Base-by-base conservation (phyloP, 2,888 invertebrate genomes). In the Drosophila mulleri region DNA sequence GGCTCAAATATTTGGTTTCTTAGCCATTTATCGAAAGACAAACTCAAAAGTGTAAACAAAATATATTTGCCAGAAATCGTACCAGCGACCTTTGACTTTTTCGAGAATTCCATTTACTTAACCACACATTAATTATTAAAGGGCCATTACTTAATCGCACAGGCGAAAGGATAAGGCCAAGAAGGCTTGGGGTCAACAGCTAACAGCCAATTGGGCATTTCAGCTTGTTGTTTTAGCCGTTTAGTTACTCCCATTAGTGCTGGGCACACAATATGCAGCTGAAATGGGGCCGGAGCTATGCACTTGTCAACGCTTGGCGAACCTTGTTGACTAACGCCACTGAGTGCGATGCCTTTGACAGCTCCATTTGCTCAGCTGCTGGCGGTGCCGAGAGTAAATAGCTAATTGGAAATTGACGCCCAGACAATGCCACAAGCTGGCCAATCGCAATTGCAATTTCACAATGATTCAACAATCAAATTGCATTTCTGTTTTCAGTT, bases 361-460 rank as follows among this genome's bases (percentile, higher is more conserved):
- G 52, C 29, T 57, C 16, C 44, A 18, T 53, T 71, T 72, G 65
- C 41, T 12, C 58, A 72, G 71, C 72, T 72, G 72, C 39, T n/a
- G 32, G 41, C 35, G 9, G 39, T 48, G 53, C 58, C 26, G 20
- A 41, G 39, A 16, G 60, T 44, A 54, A 70, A 69, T 45, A 57
- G 16, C 35, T 69, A 54, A 60, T 69, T 69, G 60, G 44, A 56
- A 70, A 70, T 50, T 44, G 70, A 59, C 37, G 29, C 5, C 32
- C 18, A 12, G 47, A 59, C 59, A 64, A 64, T 35, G 12, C 29
- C 18, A 23, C 5, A 11, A 18, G 23, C 18, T 59, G 69, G 16
- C 47, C 29, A 54, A 23, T 39, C 39, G 53, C 53, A 39, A 23
- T 39, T 53, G 53, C 53, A 39, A 41, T 66, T 66, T 14, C 23